Base-by-base conservation (phyloP, 1,140 invertebrate genomes). In the Calliphora vicina region DNA sequence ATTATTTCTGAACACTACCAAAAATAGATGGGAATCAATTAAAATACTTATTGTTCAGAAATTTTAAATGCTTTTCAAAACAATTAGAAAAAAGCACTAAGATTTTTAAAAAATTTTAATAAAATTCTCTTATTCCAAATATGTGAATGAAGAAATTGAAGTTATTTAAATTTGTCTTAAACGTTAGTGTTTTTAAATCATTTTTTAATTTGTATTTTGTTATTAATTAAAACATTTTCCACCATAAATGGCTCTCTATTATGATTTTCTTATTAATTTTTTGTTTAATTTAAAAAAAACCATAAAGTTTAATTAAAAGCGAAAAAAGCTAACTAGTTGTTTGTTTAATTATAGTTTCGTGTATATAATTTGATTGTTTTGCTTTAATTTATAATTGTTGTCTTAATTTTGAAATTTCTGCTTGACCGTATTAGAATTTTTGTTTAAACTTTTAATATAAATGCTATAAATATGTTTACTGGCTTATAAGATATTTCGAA, bases 301-400 rank as follows among this genome's bases (percentile, higher is more conserved):
- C 1, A 50, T 12, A 50, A 50, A 12, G 15, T 35, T 35, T 35
- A 35, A 35, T 35, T 35, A 35, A 35, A 35, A 17, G 45, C 12
- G 45, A 50, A 50, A 35, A 50, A 50, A 50, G 45, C 45, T 50
- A 50, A 50, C 45, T 50, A 50, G 17, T 50, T 50, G 12, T 57
- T 57, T 57, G 45, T 57, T 67, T 20, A 23, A 23, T 67, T 67
- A 23, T 67, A 23, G 6, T 23, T 67, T 67, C 25, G 61, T 67
- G 61, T 67, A 67, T 67, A 67, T 67, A 67, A 67, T 67, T 67
- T 67, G 61, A 67, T 67, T 67, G 61, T 67, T 67, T 67, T 67
- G 61, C 61, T 67, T 23, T 67, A 67, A 67, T 23, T 67, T 10
- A 67, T 67, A 67, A 67, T 67, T 67, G 23, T 67, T 67, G 61